phyloP scores from a whole-genome alignment of 2,888 invertebrate genomes.

The Beris morrisii region DNA sequence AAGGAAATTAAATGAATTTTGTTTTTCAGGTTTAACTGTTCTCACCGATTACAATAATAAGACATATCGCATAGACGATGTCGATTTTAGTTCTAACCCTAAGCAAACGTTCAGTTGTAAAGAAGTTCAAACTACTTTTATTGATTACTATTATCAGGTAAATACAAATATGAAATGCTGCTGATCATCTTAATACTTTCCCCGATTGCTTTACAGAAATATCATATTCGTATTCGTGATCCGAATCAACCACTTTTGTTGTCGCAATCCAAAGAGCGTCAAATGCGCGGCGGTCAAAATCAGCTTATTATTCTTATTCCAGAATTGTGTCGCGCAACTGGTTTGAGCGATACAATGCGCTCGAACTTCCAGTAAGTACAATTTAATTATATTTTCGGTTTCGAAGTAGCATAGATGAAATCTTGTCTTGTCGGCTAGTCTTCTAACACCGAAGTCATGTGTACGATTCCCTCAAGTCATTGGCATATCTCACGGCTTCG shows the following conservation, averaged over 20 bases:
- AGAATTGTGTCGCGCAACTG: constrained; percentile 84
- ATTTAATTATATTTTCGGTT: too few relatives aligned
- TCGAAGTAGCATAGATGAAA: too few relatives aligned
- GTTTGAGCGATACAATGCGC: constrained; percentile 72
- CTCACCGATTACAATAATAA: constrained; percentile 77
- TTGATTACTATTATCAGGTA: constrained; percentile 68
- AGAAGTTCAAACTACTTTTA: constrained; percentile 63
- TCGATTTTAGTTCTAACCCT: constrained; percentile 67
- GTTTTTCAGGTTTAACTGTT: constrained; percentile 55
- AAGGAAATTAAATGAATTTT: neutral
- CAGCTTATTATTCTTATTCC: constrained; percentile 75
- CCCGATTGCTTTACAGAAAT: constrained; percentile 58
- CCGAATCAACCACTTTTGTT: constrained; percentile 77
- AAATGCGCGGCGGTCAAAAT: constrained; percentile 69
- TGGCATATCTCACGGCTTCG: too few relatives aligned
- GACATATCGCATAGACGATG: constrained; percentile 68
- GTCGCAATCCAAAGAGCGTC: constrained; percentile 68
- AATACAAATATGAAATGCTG: neutral
- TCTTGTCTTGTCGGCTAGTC: too few relatives aligned
- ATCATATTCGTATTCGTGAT: constrained; percentile 68
- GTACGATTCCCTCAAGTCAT: too few relatives aligned
- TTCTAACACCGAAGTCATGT: too few relatives aligned
- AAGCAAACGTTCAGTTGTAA: constrained; percentile 64
- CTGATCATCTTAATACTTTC: constrained; percentile 3
- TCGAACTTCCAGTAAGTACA: constrained; percentile 61